A percentile compares a stretch with the other conserved stretches of the same genome.
Conservation (phyloP, 2,888 invertebrate species). For the Ennomos quercinarius region DNA sequence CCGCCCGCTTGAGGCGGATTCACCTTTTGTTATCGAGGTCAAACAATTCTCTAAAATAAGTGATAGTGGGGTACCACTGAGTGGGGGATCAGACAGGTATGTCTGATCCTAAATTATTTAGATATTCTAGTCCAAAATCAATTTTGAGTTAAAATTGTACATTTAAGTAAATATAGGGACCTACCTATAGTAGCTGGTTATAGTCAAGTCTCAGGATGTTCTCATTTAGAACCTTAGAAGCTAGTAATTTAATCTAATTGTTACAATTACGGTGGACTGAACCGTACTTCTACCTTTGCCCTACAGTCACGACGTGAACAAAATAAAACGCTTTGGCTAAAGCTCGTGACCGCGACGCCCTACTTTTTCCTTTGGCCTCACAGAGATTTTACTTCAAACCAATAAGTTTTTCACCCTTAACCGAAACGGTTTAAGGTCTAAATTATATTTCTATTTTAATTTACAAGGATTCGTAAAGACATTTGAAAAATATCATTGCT, state of each 20-base stretch:
- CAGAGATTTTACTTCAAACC: constrained; percentile 37
- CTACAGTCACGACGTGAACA: constrained; percentile 63
- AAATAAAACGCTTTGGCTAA: constrained; percentile 53
- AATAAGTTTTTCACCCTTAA: constrained; percentile 45
- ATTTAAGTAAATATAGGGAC: too few relatives aligned
- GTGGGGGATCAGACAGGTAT: too few relatives aligned
- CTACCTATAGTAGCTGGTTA: background rate
- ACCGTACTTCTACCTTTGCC: constrained; percentile 58
- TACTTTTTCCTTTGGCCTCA: constrained; percentile 61
- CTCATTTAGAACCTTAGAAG: constrained; percentile 33
- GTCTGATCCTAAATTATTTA: background rate
- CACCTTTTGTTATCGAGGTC: constrained; percentile 30
- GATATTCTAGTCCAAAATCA: too few relatives aligned
- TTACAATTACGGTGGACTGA: constrained; percentile 60
- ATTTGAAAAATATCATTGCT: constrained; percentile 46
- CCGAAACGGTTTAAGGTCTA: constrained; percentile 42
- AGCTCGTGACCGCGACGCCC: constrained; percentile 67
- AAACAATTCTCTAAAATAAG: constrained; percentile 8
- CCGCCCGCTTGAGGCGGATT: constrained; percentile 17
- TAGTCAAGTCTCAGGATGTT: constrained; percentile 7
- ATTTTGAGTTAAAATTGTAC: too few relatives aligned
- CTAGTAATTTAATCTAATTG: constrained; percentile 62
- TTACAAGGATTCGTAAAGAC: constrained; percentile 35
- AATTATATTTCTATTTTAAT: constrained; percentile 35
- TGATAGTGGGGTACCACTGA: background rate